phyloP scores from a whole-genome alignment of 2,113 vertebrate species.

The cattle (Bos taurus) region ARS-UCD2.0 NC_037328.1:47901001-47901500 shows the following conservation, averaged over 20 bases:
- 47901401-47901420: background rate
- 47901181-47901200: background rate
- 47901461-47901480: background rate
- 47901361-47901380: background rate
- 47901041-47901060: background rate
- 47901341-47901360: background rate
- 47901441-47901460: background rate
- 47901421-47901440: background rate
- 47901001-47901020: background rate
- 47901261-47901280: background rate
- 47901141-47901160: background rate
- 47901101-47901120: rapidly evolving
- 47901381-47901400: background rate
- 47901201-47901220: background rate
- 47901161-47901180: background rate
- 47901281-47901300: background rate
- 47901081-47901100: background rate
- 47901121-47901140: background rate
- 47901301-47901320: background rate
- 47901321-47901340: background rate
- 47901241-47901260: background rate
- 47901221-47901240: background rate
- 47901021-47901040: background rate
- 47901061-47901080: background rate
- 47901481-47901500: background rate